Evolutionary conservation across 2,888 invertebrate genomes (phyloP).

Genomic region (Temnothorax rugatulus): DNA sequence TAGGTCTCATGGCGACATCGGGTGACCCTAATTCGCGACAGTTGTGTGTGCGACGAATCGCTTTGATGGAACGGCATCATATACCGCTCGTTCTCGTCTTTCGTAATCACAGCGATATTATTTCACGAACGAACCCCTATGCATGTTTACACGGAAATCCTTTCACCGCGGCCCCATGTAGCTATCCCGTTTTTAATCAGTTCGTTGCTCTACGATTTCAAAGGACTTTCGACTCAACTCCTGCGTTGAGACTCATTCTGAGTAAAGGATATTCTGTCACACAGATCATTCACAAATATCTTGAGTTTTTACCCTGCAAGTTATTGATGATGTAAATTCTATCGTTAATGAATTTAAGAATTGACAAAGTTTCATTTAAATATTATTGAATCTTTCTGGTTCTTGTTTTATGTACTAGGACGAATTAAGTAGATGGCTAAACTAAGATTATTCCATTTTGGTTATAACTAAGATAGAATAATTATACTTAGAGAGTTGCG

Average conservation of each 20-base stretch:
- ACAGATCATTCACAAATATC: neutral
- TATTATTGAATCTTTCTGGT: neutral
- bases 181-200: conserved; percentile 47
- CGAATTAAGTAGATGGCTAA: neutral
- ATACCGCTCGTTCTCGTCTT: conserved; percentile 62
- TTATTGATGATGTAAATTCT: neutral
- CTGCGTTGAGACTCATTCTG: neutral
- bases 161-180: conserved; percentile 46
- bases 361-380: conserved; percentile 1
- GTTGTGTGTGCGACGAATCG: conserved; percentile 62
- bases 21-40: conserved; percentile 59
- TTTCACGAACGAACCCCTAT: conserved; percentile 52
- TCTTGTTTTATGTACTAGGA: neutral
- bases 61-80: conserved; percentile 64
- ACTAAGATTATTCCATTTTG: neutral
- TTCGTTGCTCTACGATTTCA: conserved; percentile 61
- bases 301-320: neutral
- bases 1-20: conserved; percentile 49
- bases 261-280: neutral
- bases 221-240: conserved; percentile 25
- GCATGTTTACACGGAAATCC: conserved; percentile 56
- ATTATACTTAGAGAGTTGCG: neutral
- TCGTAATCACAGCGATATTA: conserved; percentile 68
- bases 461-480: neutral
- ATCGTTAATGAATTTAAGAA: neutral